phyloP scores from a whole-genome alignment of 2,797 vertebrate genomes.

The Coluber constrictor region DNA sequence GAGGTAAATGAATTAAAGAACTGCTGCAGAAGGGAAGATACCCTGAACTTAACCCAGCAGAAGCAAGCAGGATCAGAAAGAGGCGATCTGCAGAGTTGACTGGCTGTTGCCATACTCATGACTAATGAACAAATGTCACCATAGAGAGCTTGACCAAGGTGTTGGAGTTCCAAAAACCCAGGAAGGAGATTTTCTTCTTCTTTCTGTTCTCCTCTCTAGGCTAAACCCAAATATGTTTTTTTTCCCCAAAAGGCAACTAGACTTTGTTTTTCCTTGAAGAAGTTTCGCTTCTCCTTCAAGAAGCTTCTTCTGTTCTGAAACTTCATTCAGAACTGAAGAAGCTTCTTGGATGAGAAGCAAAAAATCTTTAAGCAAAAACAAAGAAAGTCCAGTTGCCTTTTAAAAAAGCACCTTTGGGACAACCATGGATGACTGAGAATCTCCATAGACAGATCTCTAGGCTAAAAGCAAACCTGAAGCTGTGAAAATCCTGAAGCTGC shows the following conservation, averaged over 20 bases:
- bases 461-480: background rate
- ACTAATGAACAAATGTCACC: background rate
- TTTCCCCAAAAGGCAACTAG: no score
- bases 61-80: background rate
- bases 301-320: no score
- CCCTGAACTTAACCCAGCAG: background rate
- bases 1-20: background rate
- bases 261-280: no score
- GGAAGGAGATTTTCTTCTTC: background rate
- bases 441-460: background rate
- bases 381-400: no score
- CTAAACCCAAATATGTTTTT: background rate
- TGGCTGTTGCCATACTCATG: background rate
- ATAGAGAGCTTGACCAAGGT: background rate
- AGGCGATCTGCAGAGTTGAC: background rate
- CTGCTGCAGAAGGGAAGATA: background rate
- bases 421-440: no score
- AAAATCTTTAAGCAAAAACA: no score
- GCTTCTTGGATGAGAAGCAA: no score
- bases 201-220: background rate
- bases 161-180: background rate
- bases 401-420: no score
- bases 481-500: background rate
- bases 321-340: no score
- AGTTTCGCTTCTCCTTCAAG: no score